Percentiles rank a stretch among this genome's conserved stretches.
Evolutionary conservation across 2,113 vertebrate species (phyloP).

Genomic region (Ceyx margarethae): DNA sequence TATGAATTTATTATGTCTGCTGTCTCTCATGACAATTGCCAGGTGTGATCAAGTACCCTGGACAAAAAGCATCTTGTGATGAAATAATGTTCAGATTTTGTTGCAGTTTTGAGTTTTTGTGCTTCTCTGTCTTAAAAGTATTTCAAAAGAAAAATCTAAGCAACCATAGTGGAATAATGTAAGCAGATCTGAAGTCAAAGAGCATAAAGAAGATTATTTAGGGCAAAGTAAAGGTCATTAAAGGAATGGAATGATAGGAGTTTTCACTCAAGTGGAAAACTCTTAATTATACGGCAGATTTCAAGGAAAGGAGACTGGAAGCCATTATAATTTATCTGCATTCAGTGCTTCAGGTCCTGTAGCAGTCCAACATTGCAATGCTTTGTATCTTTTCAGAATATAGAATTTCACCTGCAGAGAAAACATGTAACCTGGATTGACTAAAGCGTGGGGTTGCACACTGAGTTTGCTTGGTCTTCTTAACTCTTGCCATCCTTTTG

Average conservation of each 20-base stretch:
- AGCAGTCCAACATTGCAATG: background rate
- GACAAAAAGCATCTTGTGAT: background rate
- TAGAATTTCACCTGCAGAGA: conserved; percentile 13
- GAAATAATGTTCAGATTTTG: background rate
- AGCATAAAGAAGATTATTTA: background rate
- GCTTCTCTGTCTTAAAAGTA: background rate
- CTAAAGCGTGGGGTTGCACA: background rate
- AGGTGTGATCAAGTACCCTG: background rate
- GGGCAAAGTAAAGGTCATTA: conserved; percentile 18
- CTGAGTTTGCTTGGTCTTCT: background rate
- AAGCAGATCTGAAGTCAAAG: background rate
- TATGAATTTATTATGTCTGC: background rate
- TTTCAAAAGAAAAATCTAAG: background rate
- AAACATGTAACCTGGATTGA: background rate
- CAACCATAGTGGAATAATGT: background rate
- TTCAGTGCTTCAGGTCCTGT: background rate
- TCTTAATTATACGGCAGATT: conserved; percentile 22
- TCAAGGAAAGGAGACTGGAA: background rate
- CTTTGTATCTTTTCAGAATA: background rate
- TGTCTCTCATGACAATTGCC: background rate
- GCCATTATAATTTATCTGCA: background rate
- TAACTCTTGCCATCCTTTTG: background rate
- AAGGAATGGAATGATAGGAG: background rate
- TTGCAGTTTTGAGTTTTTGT: background rate
- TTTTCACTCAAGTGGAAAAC: conserved; percentile 16